Percentiles rank a stretch among this genome's conserved stretches.
Conservation (phyloP, 2,113 vertebrate species). For the Ailuropoda melanoleuca region DNA sequence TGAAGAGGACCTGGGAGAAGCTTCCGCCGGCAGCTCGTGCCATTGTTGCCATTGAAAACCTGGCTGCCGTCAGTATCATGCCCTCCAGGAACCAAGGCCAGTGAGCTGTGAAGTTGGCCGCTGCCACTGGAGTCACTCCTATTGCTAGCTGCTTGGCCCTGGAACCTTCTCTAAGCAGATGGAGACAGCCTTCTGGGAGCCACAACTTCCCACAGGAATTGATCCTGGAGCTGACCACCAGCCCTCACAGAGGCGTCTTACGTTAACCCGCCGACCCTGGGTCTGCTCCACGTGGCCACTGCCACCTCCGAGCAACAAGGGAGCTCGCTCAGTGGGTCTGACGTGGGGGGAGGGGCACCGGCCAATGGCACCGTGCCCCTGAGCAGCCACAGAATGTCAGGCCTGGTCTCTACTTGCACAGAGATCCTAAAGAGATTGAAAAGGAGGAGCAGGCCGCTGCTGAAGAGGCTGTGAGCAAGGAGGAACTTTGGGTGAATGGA, state of each 20-base stretch:
- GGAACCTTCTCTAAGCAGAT: neutral
- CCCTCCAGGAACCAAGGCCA: neutral
- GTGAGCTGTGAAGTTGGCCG: neutral
- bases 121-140: neutral
- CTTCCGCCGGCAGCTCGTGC: neutral
- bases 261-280: neutral
- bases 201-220: accelerated
- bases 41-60: neutral
- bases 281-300: accelerated
- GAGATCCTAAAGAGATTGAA: neutral
- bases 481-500: no score
- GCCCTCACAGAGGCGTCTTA: neutral
- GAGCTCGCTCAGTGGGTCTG: accelerated
- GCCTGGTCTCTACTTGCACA: accelerated
- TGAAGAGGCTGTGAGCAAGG: neutral
- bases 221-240: neutral
- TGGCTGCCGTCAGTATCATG: neutral
- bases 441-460: no score
- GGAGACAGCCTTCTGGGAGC: neutral
- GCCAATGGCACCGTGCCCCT: no score
- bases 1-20: neutral
- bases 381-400: accelerated
- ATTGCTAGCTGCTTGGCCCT: neutral
- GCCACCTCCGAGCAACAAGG: neutral
- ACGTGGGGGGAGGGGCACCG: accelerated